phyloP scores from a whole-genome alignment of 1,140 invertebrate species.

The Diorhabda elongata region DNA sequence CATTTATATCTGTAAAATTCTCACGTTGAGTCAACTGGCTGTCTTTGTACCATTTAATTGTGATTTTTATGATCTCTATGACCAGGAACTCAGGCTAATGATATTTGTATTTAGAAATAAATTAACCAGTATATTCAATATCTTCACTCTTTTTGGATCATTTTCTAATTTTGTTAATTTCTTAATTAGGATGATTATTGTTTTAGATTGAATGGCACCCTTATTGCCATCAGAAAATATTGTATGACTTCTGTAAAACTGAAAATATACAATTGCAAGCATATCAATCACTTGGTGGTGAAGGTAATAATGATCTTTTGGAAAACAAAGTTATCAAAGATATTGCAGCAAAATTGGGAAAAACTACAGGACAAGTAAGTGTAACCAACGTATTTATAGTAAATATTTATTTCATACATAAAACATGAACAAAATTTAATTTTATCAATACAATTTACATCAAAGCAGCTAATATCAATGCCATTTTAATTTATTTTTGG shows the following conservation, averaged over 20 bases:
- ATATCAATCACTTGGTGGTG: slow-evolving; percentile 74
- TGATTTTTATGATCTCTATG: too few species aligned
- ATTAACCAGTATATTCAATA: too few species aligned
- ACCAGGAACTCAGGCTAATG: too few species aligned
- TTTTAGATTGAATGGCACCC: slow-evolving; percentile 76
- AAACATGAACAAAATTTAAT: neutral
- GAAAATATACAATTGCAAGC: slow-evolving; percentile 70
- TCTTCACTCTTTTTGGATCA: too few species aligned
- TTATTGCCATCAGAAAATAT: slow-evolving; percentile 61
- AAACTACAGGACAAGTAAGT: slow-evolving; percentile 56
- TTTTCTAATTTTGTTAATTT: too few species aligned
- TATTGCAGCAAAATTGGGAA: slow-evolving; percentile 56
- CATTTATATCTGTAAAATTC: too few species aligned
- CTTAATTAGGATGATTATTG: neutral
- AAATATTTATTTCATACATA: neutral
- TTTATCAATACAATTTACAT: too few species aligned
- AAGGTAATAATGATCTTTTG: slow-evolving; percentile 53
- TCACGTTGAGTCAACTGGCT: too few species aligned
- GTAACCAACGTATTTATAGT: too few species aligned
- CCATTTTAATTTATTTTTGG: slow-evolving; percentile 5
- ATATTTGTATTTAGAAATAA: too few species aligned
- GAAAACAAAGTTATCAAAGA: slow-evolving; percentile 54
- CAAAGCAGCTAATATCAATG: too few species aligned
- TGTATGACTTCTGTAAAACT: slow-evolving; percentile 63
- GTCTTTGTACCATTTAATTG: too few species aligned